Conservation (phyloP, 2,888 invertebrate species). For the Diplolepis rosae region DNA sequence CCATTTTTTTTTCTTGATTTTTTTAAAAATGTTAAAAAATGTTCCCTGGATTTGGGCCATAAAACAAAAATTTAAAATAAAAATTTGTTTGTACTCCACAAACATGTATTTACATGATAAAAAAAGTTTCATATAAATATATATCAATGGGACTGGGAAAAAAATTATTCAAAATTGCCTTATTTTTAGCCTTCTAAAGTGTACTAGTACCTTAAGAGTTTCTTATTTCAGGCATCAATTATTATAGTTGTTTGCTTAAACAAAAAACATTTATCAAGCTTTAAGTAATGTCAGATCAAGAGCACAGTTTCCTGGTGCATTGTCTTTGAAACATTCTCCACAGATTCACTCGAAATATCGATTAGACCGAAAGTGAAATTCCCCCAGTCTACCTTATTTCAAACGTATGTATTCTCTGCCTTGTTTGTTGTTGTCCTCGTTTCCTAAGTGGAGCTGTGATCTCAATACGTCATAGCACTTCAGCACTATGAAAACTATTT, state of each 20-base stretch:
- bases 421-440: constrained; percentile 28
- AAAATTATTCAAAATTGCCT: not conserved
- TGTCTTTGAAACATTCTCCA: constrained; percentile 21
- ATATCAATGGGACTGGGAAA: too few species aligned
- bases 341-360: constrained; percentile 7
- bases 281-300: constrained; percentile 21
- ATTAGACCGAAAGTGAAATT: constrained; percentile 27
- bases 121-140: too few species aligned
- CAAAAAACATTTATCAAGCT: not conserved
- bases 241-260: not conserved
- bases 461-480: constrained; percentile 22
- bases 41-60: too few species aligned
- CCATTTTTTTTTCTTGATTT: too few species aligned
- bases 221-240: too few species aligned
- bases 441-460: constrained; percentile 26
- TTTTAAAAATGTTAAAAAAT: too few species aligned
- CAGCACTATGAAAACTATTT: constrained; percentile 17
- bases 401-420: constrained; percentile 20
- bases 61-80: too few species aligned
- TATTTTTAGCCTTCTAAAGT: too few species aligned
- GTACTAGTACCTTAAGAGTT: too few species aligned
- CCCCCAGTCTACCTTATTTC: constrained; percentile 19
- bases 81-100: too few species aligned
- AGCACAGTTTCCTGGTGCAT: constrained; percentile 8
- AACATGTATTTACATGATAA: too few species aligned